Conservation (phyloP, 1,140 invertebrate genomes). For the Camponotus pennsylvanicus region DNA sequence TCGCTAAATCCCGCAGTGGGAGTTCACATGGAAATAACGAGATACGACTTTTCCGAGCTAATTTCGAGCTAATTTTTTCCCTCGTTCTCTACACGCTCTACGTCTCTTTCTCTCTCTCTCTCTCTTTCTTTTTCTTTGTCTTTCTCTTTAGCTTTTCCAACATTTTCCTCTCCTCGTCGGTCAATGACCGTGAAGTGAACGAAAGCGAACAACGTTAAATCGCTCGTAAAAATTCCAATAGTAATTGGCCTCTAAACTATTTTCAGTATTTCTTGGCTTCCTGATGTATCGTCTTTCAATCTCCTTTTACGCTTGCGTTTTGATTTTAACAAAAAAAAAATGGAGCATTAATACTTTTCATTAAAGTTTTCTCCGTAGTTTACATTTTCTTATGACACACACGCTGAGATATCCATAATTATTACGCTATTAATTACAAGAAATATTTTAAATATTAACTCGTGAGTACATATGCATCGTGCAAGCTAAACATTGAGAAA, state of each 20-base stretch:
- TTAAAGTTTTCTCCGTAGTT: not conserved
- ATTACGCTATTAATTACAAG: not conserved
- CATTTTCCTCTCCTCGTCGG: slow-evolving; percentile 26
- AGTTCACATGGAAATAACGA: slow-evolving; percentile 62
- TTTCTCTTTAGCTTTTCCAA: slow-evolving; percentile 4
- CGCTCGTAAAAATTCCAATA: slow-evolving; percentile 75
- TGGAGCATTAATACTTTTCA: not conserved
- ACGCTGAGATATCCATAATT: too few relatives aligned
- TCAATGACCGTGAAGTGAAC: slow-evolving; percentile 49
- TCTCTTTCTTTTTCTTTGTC: not conserved
- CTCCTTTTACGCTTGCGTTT: not conserved
- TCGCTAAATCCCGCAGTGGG: slow-evolving; percentile 52
- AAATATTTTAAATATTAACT: not conserved
- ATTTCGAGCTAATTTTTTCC: slow-evolving; percentile 50
- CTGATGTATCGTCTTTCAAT: slow-evolving; percentile 37
- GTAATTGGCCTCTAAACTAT: slow-evolving; percentile 76
- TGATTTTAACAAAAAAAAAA: slow-evolving; percentile 11
- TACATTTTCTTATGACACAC: not conserved
- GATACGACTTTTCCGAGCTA: slow-evolving; percentile 49
- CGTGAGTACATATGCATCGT: not conserved
- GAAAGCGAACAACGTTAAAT: slow-evolving; percentile 73
- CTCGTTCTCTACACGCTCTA: slow-evolving; percentile 12
- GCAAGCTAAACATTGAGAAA: not conserved
- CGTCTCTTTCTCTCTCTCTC: slow-evolving; percentile 19
- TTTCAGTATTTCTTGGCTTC: slow-evolving; percentile 58